A percentile compares a stretch with the other conserved stretches of the same genome.
Conservation (phyloP, 2,113 vertebrate species). For the Hypomesus transpacificus region DNA sequence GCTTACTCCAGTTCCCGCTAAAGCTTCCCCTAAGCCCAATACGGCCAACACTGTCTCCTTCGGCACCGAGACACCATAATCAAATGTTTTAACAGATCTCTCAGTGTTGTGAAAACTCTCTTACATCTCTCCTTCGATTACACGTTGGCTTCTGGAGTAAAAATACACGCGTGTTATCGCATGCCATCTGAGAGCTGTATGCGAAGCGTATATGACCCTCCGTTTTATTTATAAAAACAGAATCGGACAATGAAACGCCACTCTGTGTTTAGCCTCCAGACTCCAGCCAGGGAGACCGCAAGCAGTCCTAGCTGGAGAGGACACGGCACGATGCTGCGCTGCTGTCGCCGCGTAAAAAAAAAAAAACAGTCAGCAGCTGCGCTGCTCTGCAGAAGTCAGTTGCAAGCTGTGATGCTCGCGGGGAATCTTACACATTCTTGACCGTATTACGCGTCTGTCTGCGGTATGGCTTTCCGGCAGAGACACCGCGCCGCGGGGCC, state of each 20-base stretch:
- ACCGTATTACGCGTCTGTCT: constrained; percentile 33
- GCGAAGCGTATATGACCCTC: constrained; percentile 50
- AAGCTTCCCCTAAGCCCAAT: constrained; percentile 61
- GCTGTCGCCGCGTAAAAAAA: constrained; percentile 15
- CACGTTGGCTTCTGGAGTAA: constrained; percentile 53
- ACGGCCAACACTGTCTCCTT: constrained; percentile 62
- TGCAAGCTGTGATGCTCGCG: constrained; percentile 10
- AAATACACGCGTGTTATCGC: constrained; percentile 63
- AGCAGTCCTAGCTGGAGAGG: constrained; percentile 42
- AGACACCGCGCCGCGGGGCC: constrained; percentile 31
- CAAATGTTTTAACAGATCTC: constrained; percentile 66
- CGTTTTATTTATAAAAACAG: constrained; percentile 62
- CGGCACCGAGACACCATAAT: constrained; percentile 61
- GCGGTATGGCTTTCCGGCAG: constrained; percentile 37
- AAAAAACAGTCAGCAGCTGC: constrained; percentile 11
- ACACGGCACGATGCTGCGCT: constrained; percentile 24
- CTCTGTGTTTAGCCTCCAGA: constrained; percentile 47
- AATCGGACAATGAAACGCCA: constrained; percentile 48
- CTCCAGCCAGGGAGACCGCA: constrained; percentile 46
- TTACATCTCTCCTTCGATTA: constrained; percentile 62
- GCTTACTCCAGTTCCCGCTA: constrained; percentile 63
- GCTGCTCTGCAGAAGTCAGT: not conserved
- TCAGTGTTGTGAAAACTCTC: constrained; percentile 58
- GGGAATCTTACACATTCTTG: constrained; percentile 47
- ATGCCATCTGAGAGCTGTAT: constrained; percentile 57